Evolutionary conservation across 2,888 invertebrate species (phyloP).

Genomic region (Andrena hattorfiana): DNA sequence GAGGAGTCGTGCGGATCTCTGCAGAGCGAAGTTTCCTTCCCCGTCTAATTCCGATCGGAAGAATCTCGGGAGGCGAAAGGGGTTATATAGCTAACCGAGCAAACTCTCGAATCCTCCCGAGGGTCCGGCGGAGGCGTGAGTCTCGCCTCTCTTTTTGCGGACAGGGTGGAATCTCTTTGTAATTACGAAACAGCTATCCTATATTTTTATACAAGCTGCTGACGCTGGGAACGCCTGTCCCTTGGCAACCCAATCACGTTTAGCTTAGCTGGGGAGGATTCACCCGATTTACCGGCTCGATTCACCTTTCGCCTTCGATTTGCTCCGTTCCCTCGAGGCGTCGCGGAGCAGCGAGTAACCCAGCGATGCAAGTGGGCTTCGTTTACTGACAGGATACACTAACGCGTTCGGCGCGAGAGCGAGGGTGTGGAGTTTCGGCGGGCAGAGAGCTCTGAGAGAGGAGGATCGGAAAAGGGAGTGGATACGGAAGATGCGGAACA

Average conservation of each 20-base stretch:
- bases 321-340: not conserved
- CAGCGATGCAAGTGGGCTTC: not conserved
- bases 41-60: slow-evolving; percentile 31
- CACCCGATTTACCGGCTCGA: slow-evolving; percentile 8
- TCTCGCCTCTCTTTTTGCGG: not conserved
- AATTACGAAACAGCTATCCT: slow-evolving; percentile 48
- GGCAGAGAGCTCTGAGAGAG: too few relatives aligned
- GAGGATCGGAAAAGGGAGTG: too few relatives aligned
- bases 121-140: slow-evolving; percentile 23
- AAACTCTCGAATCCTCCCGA: not conserved
- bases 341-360: too few relatives aligned
- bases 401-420: too few relatives aligned
- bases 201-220: slow-evolving; percentile 9
- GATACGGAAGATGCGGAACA: too few relatives aligned
- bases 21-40: not conserved
- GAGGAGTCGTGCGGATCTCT: not conserved
- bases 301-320: slow-evolving; percentile 18
- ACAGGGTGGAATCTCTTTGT: slow-evolving; percentile 44
- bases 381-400: not conserved
- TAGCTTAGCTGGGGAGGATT: slow-evolving; percentile 1
- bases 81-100: slow-evolving; percentile 23
- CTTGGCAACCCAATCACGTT: slow-evolving; percentile 6
- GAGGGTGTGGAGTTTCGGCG: too few relatives aligned
- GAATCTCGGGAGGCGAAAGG: slow-evolving; percentile 9
- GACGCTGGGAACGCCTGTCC: slow-evolving; percentile 7